Conservation (phyloP, 2,113 vertebrate species). For the Gobiocypris rarus region DNA sequence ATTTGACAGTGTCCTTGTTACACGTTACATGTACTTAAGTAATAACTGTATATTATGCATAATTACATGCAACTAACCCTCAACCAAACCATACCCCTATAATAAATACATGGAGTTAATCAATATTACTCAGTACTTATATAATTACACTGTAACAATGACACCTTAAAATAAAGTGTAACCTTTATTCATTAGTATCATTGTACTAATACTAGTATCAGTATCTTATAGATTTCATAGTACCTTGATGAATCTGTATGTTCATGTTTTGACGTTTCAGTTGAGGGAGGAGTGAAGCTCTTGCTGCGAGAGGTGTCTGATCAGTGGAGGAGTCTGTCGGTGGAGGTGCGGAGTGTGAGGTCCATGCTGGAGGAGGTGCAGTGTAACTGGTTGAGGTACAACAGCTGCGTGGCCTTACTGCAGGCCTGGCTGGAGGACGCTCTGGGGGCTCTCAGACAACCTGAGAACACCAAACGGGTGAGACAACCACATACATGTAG, state of each 20-base stretch:
- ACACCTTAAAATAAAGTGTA: no score
- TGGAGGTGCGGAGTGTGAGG: conserved; percentile 94
- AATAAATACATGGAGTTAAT: no score
- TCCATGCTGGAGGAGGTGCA: conserved; percentile 98
- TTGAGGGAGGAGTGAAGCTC: conserved; percentile 89
- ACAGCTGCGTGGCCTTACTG: conserved; percentile 84
- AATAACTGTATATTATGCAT: no score
- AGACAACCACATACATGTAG: conserved; percentile 40
- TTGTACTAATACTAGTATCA: no score
- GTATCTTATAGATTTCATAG: not conserved
- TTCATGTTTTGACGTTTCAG: conserved; percentile 67
- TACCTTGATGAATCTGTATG: not conserved
- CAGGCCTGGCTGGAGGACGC: conserved; percentile 97
- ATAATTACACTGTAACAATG: no score
- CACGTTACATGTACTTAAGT: no score
- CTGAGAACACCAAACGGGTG: conserved; percentile 90
- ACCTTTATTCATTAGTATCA: no score
- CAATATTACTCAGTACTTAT: no score
- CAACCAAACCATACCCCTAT: no score
- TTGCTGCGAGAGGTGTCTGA: conserved; percentile 89
- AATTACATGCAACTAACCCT: no score
- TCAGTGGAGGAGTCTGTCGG: conserved; percentile 92
- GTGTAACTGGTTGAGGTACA: conserved; percentile 94
- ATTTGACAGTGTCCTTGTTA: no score
- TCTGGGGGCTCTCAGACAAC: conserved; percentile 89